Evolutionary conservation across 2,888 invertebrate genomes (phyloP).

Genomic region (Ametastegia equiseti): DNA sequence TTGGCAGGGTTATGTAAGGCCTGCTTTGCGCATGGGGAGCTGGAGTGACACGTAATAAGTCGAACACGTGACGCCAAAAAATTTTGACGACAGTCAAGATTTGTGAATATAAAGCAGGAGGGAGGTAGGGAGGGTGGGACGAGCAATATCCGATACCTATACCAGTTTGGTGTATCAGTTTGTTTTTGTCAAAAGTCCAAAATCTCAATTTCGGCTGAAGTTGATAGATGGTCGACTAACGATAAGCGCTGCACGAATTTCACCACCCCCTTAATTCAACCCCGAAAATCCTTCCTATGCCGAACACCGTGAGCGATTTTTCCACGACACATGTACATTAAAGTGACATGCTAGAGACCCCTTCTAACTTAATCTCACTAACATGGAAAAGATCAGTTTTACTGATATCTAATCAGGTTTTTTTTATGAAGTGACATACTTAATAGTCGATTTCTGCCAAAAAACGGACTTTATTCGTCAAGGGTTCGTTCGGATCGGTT

Average conservation of each 20-base stretch:
- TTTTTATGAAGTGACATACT: too few relatives aligned
- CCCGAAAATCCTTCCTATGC: not conserved
- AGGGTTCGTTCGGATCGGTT: too few relatives aligned
- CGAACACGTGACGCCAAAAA: slow-evolving; percentile 60
- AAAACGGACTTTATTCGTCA: too few relatives aligned
- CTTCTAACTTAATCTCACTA: too few relatives aligned
- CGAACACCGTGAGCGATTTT: slow-evolving; percentile 7
- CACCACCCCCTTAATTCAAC: not conserved
- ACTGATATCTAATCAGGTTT: too few relatives aligned
- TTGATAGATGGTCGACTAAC: slow-evolving; percentile 61
- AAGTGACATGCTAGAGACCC: too few relatives aligned
- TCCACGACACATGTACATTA: not conserved
- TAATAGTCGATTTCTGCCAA: too few relatives aligned
- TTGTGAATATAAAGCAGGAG: slow-evolving; percentile 60
- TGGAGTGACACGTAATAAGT: slow-evolving; percentile 60
- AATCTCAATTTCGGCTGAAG: slow-evolving; percentile 64
- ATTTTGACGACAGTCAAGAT: slow-evolving; percentile 52
- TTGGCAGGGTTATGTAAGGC: not conserved
- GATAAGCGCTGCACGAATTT: not conserved
- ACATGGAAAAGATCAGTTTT: too few relatives aligned
- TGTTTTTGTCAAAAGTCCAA: slow-evolving; percentile 60
- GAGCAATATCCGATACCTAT: slow-evolving; percentile 28
- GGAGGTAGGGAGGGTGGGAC: not conserved
- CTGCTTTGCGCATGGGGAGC: not conserved
- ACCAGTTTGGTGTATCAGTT: slow-evolving; percentile 21